phyloP scores from a whole-genome alignment of 2,888 invertebrate genomes.

The Epinotia ramella region DNA sequence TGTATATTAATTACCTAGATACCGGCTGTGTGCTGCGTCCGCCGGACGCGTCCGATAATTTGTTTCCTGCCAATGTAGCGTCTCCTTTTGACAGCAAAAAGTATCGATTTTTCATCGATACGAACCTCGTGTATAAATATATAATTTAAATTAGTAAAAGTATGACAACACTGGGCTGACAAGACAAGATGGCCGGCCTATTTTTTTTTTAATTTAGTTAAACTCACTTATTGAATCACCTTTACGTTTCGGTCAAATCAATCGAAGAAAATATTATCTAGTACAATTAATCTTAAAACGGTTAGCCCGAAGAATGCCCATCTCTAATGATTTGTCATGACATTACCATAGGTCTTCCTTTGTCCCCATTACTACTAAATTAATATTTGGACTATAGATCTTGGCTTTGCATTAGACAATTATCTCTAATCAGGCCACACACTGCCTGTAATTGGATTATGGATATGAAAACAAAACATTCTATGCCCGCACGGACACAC shows the following conservation, averaged over 20 bases:
- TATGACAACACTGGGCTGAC: background rate
- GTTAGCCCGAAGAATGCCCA: no score
- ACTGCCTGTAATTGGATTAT: constrained; percentile 12
- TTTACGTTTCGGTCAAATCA: background rate
- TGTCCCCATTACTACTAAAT: background rate
- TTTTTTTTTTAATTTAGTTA: background rate
- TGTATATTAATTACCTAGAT: no score
- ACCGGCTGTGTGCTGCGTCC: no score
- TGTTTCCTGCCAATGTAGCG: no score
- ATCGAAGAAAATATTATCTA: background rate
- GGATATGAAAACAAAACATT: constrained; percentile 25
- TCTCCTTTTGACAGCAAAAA: background rate
- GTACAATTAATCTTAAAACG: no score
- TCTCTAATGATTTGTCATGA: constrained; percentile 6
- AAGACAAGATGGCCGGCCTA: background rate
- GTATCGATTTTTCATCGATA: background rate
- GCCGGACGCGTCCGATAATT: no score
- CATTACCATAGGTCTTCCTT: constrained; percentile 4
- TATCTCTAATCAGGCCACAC: background rate
- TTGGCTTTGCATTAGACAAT: background rate
- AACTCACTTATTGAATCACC: background rate
- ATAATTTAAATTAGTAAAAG: background rate
- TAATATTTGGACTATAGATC: background rate
- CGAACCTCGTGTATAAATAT: no score
- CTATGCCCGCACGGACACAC: constrained; percentile 9